A percentile compares a stretch with the other conserved stretches of the same genome.
Conservation (phyloP, 2,113 vertebrate genomes). For the Hyperoodon ampullatus region DNA sequence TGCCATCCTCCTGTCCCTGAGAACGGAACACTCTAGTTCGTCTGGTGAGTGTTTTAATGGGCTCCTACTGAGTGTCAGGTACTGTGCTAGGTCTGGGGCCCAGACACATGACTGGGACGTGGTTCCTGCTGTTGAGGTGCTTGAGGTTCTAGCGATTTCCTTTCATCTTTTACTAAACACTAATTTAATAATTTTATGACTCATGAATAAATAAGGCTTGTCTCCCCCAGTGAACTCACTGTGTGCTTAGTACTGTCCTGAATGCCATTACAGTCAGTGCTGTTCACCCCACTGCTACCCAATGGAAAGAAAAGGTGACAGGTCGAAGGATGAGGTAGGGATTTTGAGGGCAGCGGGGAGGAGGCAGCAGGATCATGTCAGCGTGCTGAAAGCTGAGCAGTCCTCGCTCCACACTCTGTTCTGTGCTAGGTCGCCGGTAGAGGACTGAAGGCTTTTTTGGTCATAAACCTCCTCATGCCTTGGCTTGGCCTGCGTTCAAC, state of each 20-base stretch:
- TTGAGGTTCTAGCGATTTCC: background rate
- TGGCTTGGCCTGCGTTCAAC: slow-evolving; percentile 5
- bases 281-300: background rate
- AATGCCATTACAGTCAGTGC: background rate
- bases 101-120: background rate
- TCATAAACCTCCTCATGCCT: slow-evolving; percentile 2
- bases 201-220: background rate
- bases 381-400: background rate
- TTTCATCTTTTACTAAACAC: background rate
- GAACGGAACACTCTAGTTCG: background rate
- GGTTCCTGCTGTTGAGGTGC: background rate
- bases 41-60: background rate
- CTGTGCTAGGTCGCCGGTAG: background rate
- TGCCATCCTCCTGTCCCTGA: background rate
- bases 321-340: background rate
- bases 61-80: background rate
- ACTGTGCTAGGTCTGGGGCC: background rate
- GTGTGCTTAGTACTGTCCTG: background rate
- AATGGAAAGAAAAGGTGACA: background rate
- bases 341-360: background rate
- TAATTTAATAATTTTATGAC: background rate
- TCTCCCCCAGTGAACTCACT: background rate
- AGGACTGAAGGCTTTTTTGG: background rate
- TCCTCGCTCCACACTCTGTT: background rate
- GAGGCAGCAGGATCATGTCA: background rate